A percentile compares a stretch with the other conserved stretches of the same genome.
These are phyloP conservation scores for Etheostoma nigrum DNA, from an alignment of 2,797 vertebrate species.

Conservation along the genomic window DNA sequence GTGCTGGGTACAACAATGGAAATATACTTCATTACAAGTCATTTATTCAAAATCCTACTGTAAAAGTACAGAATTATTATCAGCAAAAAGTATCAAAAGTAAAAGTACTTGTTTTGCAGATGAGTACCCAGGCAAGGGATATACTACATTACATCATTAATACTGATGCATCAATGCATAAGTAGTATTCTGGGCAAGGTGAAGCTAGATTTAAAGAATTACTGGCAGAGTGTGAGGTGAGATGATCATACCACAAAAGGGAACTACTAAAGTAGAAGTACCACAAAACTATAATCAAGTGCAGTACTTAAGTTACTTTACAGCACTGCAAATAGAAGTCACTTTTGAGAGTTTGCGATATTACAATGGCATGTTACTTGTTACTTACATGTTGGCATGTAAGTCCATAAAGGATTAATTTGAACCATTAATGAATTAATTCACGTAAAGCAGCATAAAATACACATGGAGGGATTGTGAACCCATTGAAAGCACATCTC, in stretches of 20 bases:
- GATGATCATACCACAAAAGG: neutral
- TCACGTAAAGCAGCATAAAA: conserved; percentile 20
- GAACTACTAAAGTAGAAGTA: conserved; percentile 2
- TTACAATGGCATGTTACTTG: neutral
- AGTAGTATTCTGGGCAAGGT: neutral
- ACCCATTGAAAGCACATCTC: conserved; percentile 46
- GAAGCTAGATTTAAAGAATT: neutral
- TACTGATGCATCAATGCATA: neutral
- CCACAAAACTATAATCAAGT: neutral
- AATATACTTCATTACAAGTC: neutral
- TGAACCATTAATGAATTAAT: conserved; percentile 7
- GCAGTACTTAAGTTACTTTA: neutral
- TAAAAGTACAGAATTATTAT: neutral
- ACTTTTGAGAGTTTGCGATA: neutral
- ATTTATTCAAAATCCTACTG: neutral
- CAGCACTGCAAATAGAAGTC: neutral
- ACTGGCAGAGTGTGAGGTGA: neutral
- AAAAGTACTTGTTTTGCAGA: neutral
- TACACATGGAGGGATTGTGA: conserved; percentile 34
- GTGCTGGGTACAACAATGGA: neutral
- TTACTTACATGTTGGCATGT: neutral
- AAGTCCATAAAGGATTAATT: neutral
- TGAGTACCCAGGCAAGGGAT: neutral
- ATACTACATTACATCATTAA: neutral
- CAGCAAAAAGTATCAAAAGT: neutral